These are phyloP conservation scores for Zaprionus inermis DNA, from an alignment of 1,140 invertebrate genomes.

Conservation along the genomic window DNA sequence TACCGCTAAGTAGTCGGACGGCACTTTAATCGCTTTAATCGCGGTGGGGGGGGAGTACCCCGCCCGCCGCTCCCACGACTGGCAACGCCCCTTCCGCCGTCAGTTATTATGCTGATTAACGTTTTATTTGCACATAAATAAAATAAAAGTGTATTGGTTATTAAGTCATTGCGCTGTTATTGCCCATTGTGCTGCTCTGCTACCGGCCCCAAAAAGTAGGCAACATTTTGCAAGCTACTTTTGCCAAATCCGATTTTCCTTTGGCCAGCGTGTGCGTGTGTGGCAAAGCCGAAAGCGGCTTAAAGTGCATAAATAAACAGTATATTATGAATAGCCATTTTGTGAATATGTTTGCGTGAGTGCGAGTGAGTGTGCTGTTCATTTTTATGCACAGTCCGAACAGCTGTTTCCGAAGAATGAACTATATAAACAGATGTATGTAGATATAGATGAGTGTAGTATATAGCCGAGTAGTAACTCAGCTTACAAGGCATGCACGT, in stretches of 20 bases:
- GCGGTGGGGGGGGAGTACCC: too few relatives aligned
- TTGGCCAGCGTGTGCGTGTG: neutral
- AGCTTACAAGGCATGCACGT: too few relatives aligned
- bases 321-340: conserved; percentile 33
- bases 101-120: conserved; percentile 69
- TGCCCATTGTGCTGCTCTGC: conserved; percentile 34
- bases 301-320: conserved; percentile 30
- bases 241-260: conserved; percentile 40
- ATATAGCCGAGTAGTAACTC: too few relatives aligned
- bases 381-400: neutral
- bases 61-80: neutral
- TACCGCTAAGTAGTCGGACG: conserved; percentile 66
- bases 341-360: neutral
- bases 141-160: conserved; percentile 67
- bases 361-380: neutral
- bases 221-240: conserved; percentile 10
- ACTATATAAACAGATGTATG: neutral
- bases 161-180: conserved; percentile 64
- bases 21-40: conserved; percentile 57
- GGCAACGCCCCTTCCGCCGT: neutral
- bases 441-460: neutral
- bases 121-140: conserved; percentile 68
- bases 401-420: neutral
- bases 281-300: conserved; percentile 28
- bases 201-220: conserved; percentile 43